Conservation (phyloP, 1,140 invertebrate species). For the Bombus affinis region DNA sequence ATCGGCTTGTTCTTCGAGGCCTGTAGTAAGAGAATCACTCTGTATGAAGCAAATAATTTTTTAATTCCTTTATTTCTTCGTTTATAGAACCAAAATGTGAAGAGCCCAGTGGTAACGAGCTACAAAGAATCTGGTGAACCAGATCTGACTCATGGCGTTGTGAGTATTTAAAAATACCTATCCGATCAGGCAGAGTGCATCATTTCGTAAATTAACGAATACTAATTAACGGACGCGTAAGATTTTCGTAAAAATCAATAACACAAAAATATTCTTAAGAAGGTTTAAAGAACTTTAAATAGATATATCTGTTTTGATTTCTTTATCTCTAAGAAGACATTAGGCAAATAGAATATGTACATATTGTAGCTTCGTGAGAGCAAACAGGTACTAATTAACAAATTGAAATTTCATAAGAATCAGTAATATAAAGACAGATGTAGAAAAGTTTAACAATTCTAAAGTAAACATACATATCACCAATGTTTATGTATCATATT, state of each 20-base stretch:
- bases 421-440: not conserved
- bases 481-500: not conserved
- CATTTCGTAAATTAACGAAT: not conserved
- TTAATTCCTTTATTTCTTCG: not conserved
- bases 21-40: no score
- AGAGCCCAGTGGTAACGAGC: conserved; percentile 67
- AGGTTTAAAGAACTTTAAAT: not conserved
- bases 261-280: not conserved
- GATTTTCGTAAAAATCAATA: not conserved
- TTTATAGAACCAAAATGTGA: conserved; percentile 65
- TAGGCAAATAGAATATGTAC: not conserved
- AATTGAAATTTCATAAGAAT: not conserved
- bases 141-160: conserved; percentile 63
- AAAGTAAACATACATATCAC: not conserved
- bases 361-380: no score
- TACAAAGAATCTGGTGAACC: conserved; percentile 71
- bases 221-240: not conserved
- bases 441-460: not conserved
- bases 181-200: not conserved
- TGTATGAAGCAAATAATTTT: not conserved
- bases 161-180: conserved; percentile 54
- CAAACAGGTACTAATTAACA: not conserved
- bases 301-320: not conserved
- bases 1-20: no score
- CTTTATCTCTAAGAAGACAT: not conserved